Percentiles rank a stretch among this genome's conserved stretches.
phyloP scores from a whole-genome alignment of 2,888 invertebrate genomes.

The Chymomyza fuscimana region DNA sequence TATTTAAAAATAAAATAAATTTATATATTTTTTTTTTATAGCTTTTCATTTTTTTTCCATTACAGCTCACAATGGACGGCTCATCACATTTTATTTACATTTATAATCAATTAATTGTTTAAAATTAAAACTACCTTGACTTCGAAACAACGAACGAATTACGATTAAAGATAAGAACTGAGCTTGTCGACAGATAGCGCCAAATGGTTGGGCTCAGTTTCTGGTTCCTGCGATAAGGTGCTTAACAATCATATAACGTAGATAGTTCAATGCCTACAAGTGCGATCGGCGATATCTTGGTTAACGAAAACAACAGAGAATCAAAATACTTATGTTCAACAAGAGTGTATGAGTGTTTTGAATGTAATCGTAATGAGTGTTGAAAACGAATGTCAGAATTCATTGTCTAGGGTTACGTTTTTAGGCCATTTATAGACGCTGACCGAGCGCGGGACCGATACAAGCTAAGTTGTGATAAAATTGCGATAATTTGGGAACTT shows the following conservation, averaged over 20 bases:
- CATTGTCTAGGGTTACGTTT: neutral
- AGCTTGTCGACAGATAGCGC: slow-evolving; percentile 2
- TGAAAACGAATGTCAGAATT: neutral
- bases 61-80: neutral
- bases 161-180: neutral
- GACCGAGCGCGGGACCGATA: neutral
- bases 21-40: too few species aligned
- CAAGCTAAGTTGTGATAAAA: too few species aligned
- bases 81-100: neutral
- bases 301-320: neutral
- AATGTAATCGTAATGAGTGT: too few species aligned
- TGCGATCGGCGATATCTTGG: neutral
- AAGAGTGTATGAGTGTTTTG: neutral
- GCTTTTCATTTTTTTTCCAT: neutral
- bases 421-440: neutral
- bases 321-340: neutral
- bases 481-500: too few species aligned
- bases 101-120: slow-evolving; percentile 9
- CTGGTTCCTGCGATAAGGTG: neutral
- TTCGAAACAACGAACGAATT: neutral
- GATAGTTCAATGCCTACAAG: neutral
- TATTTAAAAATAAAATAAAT: too few species aligned
- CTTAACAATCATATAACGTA: neutral
- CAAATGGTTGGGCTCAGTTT: neutral
- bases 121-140: neutral